Percentiles rank a stretch among this genome's conserved stretches.
Conservation (phyloP, 2,797 vertebrate species). For the Sebastes oblongus region DNA sequence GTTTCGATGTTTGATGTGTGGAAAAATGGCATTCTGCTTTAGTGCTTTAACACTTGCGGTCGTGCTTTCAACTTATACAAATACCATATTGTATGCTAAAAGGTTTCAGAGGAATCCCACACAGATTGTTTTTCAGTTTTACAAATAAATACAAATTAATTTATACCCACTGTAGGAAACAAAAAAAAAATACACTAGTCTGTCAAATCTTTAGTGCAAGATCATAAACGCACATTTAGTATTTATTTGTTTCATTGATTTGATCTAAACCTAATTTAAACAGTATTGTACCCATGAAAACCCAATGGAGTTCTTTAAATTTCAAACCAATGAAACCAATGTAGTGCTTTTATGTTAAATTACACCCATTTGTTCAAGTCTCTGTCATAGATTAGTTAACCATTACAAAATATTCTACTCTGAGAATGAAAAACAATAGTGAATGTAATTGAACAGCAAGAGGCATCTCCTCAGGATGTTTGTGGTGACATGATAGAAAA, state of each 20-base stretch:
- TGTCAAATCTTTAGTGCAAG: constrained; percentile 7
- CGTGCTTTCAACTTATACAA: neutral
- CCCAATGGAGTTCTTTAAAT: neutral
- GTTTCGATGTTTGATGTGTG: constrained; percentile 21
- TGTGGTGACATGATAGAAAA: neutral
- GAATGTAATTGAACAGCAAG: neutral
- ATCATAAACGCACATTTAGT: constrained; percentile 5
- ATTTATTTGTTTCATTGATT: constrained; percentile 26
- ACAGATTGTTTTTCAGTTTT: neutral
- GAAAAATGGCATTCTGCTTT: constrained; percentile 15
- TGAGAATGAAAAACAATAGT: neutral
- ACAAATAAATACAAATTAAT: constrained; percentile 38
- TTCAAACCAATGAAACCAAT: neutral
- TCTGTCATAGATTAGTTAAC: neutral
- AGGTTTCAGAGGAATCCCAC: constrained; percentile 32
- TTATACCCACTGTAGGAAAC: constrained; percentile 21
- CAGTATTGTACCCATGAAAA: neutral
- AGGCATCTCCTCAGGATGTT: neutral
- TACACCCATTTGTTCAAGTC: neutral
- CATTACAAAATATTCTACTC: neutral
- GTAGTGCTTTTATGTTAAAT: neutral
- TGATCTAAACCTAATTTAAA: constrained; percentile 10
- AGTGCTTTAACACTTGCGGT: constrained; percentile 25
- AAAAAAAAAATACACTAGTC: neutral
- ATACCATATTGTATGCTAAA: constrained; percentile 10